Conservation (phyloP, 1,140 invertebrate species). For the Drosophila nannoptera region DNA sequence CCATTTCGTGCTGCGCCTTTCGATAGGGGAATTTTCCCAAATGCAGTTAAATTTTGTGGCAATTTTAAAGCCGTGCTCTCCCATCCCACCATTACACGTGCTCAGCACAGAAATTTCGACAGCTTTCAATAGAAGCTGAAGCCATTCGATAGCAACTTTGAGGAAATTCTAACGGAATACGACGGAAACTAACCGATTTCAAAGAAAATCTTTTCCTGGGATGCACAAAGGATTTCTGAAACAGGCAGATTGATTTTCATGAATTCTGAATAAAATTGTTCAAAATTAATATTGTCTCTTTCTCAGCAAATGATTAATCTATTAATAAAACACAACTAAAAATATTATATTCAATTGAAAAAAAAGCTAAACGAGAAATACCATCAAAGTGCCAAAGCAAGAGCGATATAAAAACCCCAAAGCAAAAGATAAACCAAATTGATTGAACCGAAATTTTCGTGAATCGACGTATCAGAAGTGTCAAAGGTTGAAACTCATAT, state of each 20-base stretch:
- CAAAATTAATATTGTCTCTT: too few relatives aligned
- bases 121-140: constrained; percentile 54
- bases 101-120: constrained; percentile 13
- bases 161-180: constrained; percentile 2
- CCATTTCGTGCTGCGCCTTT: constrained; percentile 14
- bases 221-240: too few relatives aligned
- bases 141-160: constrained; percentile 67
- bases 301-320: too few relatives aligned
- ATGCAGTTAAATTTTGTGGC: constrained; percentile 55
- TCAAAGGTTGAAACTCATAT: constrained; percentile 61
- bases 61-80: constrained; percentile 6
- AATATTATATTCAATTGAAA: not conserved
- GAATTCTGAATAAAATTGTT: too few relatives aligned
- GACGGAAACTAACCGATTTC: not conserved
- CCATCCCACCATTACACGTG: constrained; percentile 6
- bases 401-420: constrained; percentile 28
- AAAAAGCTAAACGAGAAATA: not conserved
- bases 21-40: constrained; percentile 21
- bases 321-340: not conserved
- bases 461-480: constrained; percentile 34
- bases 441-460: constrained; percentile 50
- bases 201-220: too few relatives aligned
- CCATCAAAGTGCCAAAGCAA: constrained; percentile 9
- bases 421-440: constrained; percentile 32
- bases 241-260: not conserved